These are phyloP conservation scores for Labrus mixtus DNA, from an alignment of 2,113 vertebrate species.

Conservation along the genomic window DNA sequence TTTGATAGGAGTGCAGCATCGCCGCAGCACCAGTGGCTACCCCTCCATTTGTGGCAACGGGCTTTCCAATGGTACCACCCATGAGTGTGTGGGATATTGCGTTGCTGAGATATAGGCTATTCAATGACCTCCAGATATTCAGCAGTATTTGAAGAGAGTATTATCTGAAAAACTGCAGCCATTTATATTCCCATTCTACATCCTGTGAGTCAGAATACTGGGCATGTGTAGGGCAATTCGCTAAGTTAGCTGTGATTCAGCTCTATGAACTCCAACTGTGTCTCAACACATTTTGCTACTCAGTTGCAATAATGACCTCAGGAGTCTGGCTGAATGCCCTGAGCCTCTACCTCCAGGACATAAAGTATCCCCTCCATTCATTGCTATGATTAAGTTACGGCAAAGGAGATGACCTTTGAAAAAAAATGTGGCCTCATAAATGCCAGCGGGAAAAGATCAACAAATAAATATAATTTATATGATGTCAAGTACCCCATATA, in stretches of 20 bases:
- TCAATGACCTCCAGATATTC: too few species aligned
- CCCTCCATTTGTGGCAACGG: too few species aligned
- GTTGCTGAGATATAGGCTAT: too few species aligned
- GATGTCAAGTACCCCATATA: conserved; percentile 1
- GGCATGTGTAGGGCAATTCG: background rate
- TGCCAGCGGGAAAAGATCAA: conserved; percentile 46
- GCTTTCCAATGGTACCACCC: too few species aligned
- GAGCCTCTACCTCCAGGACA: conserved; percentile 19
- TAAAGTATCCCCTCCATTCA: conserved; percentile 58
- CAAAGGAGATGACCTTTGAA: conserved; percentile 56
- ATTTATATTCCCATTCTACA: too few species aligned
- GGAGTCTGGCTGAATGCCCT: conserved; percentile 7
- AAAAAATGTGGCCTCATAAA: conserved; percentile 50
- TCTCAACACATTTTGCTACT: conserved; percentile 4
- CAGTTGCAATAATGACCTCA: conserved; percentile 22
- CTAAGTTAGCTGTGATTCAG: conserved; percentile 2
- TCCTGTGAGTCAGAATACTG: too few species aligned
- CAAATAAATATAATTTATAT: conserved; percentile 66
- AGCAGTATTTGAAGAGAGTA: too few species aligned
- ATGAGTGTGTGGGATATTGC: too few species aligned
- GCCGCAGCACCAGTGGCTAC: too few species aligned
- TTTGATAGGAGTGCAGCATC: too few species aligned
- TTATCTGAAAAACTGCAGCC: too few species aligned
- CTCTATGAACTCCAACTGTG: conserved; percentile 3
- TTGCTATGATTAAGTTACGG: conserved; percentile 68